Conservation (phyloP, 2,113 vertebrate genomes). For the Psophia crepitans region DNA sequence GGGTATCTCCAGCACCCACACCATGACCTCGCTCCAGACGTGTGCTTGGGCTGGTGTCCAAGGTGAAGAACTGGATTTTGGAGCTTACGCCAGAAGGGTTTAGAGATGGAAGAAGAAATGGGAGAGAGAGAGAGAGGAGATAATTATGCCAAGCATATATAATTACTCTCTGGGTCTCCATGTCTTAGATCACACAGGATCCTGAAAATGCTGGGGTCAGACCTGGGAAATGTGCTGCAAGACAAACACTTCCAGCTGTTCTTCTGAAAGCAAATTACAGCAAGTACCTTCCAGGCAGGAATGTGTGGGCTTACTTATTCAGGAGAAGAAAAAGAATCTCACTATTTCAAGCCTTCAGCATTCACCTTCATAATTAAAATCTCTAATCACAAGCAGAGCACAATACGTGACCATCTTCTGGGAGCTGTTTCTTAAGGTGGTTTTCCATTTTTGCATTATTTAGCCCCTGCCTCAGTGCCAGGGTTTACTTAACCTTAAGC, state of each 20-base stretch:
- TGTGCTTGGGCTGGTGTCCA: not conserved
- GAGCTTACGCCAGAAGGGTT: not conserved
- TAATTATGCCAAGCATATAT: slow-evolving; percentile 26
- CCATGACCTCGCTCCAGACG: accelerated
- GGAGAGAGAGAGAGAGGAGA: not conserved
- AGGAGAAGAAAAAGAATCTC: not conserved
- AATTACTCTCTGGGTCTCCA: not conserved
- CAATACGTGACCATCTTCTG: not conserved
- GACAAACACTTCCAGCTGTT: slow-evolving; percentile 50
- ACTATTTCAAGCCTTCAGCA: slow-evolving; percentile 8
- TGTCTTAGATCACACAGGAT: not conserved
- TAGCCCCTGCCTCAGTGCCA: not conserved
- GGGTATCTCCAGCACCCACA: not conserved
- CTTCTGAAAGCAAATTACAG: slow-evolving; percentile 12
- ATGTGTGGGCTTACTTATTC: not conserved
- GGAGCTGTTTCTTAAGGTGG: slow-evolving; percentile 35
- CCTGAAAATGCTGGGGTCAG: slow-evolving; percentile 35
- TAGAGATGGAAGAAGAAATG: not conserved
- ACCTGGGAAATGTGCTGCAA: slow-evolving; percentile 22
- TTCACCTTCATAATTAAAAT: slow-evolving; percentile 18
- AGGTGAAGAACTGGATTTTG: not conserved
- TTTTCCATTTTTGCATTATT: slow-evolving; percentile 45
- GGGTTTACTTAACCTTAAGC: slow-evolving; percentile 64
- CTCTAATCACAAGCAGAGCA: slow-evolving; percentile 13
- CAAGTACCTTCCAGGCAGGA: slow-evolving; percentile 13